Evolutionary conservation across 1,140 invertebrate genomes (phyloP).

Genomic region (Himalopsyche phryganea): DNA sequence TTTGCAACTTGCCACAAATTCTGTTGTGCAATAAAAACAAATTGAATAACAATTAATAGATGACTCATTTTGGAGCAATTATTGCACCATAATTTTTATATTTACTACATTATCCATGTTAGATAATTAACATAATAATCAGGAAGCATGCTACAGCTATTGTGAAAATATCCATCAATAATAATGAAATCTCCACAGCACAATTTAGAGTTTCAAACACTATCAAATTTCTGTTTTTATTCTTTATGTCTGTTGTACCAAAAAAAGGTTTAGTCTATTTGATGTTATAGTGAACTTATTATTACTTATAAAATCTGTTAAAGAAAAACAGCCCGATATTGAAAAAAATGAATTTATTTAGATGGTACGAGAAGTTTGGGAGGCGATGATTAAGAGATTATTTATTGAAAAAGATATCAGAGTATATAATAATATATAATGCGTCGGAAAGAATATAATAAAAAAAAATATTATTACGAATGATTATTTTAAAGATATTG

Average conservation of each 20-base stretch:
- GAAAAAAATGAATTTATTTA: neutral
- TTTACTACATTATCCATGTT: too few species aligned
- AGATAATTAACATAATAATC: too few species aligned
- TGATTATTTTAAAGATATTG: neutral
- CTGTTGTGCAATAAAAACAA: too few species aligned
- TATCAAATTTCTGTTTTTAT: neutral
- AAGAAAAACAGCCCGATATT: neutral
- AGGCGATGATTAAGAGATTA: neutral
- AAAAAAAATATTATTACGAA: neutral
- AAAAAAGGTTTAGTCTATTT: neutral
- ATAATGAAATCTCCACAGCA: too few species aligned
- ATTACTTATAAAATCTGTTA: neutral
- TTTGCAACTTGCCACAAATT: too few species aligned
- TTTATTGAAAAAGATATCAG: neutral
- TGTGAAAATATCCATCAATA: too few species aligned
- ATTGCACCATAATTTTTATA: too few species aligned
- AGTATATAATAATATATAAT: conserved; percentile 1
- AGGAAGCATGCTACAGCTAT: too few species aligned
- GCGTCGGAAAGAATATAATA: neutral
- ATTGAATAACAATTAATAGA: too few species aligned
- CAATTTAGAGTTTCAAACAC: neutral
- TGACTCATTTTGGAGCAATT: too few species aligned
- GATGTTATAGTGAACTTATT: neutral
- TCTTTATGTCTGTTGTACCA: neutral
- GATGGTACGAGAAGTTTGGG: neutral